A percentile compares a stretch with the other conserved stretches of the same genome.
Conservation (phyloP, 1,140 invertebrate genomes). For the Sitobion miscanthi region DNA sequence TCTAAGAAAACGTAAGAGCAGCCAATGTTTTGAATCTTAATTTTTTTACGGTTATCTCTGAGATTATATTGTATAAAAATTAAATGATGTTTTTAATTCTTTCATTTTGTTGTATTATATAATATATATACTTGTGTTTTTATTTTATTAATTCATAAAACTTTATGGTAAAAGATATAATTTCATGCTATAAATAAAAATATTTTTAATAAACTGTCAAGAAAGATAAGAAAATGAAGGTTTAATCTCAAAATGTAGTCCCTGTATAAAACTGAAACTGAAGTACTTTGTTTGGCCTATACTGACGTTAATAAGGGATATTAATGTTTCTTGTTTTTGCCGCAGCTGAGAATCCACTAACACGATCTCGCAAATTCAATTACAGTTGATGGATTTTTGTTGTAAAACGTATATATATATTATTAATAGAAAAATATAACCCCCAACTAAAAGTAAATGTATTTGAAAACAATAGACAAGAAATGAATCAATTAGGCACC, state of each 20-base stretch:
- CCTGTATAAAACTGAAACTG: constrained; percentile 12
- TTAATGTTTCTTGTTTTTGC: constrained; percentile 19
- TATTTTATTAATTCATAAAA: background rate
- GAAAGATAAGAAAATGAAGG: constrained; percentile 21
- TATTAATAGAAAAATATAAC: background rate
- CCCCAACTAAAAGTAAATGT: background rate
- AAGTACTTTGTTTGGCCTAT: constrained; percentile 47
- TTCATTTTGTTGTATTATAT: background rate
- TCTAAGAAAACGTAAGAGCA: background rate
- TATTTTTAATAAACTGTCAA: constrained; percentile 17
- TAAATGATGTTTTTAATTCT: background rate
- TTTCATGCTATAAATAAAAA: background rate
- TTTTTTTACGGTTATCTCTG: background rate
- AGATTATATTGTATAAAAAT: background rate
- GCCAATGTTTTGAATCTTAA: background rate
- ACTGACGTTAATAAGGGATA: constrained; percentile 50
- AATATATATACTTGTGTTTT: background rate
- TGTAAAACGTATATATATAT: background rate
- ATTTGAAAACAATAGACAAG: constrained; percentile 1
- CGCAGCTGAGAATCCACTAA: background rate
- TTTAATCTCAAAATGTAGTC: constrained; percentile 20
- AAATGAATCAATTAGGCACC: background rate
- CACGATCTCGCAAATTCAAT: constrained; percentile 2
- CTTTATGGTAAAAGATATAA: background rate
- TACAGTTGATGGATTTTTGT: constrained; percentile 12